Conservation (phyloP, 1,140 invertebrate species). For the Drosophila orena region DNA sequence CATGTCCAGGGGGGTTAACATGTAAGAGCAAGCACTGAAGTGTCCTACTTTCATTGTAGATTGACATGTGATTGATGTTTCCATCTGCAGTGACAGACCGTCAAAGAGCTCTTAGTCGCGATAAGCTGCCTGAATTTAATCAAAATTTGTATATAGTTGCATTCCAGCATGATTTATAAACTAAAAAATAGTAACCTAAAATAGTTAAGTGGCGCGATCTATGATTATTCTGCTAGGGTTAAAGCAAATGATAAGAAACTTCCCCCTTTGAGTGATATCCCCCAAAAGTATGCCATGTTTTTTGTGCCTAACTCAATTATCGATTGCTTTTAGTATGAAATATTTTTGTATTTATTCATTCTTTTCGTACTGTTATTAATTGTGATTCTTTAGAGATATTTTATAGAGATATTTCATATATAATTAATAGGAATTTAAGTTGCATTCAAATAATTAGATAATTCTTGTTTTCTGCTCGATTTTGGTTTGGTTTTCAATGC, state of each 20-base stretch:
- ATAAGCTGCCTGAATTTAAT: conserved; percentile 1
- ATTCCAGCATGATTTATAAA: neutral
- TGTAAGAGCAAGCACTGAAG: conserved; percentile 60
- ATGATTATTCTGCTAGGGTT: too few species aligned
- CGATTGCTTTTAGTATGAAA: conserved; percentile 66
- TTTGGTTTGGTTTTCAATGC: conserved; percentile 36
- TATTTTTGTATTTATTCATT: conserved; percentile 74
- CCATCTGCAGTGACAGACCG: conserved; percentile 67
- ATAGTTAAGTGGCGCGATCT: neutral
- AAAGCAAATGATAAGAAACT: neutral
- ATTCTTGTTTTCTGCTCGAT: conserved; percentile 40
- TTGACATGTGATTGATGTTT: conserved; percentile 83
- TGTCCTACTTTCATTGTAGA: conserved; percentile 74
- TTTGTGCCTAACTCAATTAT: too few species aligned
- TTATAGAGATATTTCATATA: conserved; percentile 77
- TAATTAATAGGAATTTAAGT: conserved; percentile 84
- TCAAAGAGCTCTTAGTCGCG: conserved; percentile 20
- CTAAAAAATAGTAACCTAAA: neutral
- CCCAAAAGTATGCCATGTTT: conserved; percentile 57
- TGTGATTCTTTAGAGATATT: conserved; percentile 77
- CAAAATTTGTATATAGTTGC: neutral
- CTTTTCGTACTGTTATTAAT: conserved; percentile 70
- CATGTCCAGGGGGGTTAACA: conserved; percentile 68
- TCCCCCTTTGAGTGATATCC: neutral
- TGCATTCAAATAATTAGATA: conserved; percentile 77